Conservation (phyloP, 53 echinoderm and acorn worm species). For the Patiria pectinifera region DNA sequence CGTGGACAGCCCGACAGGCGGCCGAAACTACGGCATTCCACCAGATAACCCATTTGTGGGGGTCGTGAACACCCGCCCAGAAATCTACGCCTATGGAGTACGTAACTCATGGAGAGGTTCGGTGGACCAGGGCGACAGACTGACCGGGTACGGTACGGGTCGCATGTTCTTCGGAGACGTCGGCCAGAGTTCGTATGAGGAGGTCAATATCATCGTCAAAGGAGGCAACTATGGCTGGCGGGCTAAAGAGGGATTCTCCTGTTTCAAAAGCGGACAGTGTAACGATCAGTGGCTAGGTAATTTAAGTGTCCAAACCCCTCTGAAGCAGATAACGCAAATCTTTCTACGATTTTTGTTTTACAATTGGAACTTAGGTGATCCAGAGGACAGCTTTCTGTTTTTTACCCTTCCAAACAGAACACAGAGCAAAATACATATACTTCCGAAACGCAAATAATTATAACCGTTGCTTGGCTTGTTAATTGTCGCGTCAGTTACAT, state of each 20-base stretch:
- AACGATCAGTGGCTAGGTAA: conserved; percentile 63
- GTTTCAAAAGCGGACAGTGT: conserved; percentile 79
- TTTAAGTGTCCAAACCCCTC: not conserved
- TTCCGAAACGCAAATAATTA: no score
- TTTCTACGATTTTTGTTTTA: no score
- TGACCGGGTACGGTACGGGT: conserved; percentile 81
- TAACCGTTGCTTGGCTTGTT: no score
- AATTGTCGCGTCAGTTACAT: no score
- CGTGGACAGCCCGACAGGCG: conserved; percentile 69
- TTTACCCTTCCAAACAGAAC: no score
- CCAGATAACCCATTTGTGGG: conserved; percentile 85
- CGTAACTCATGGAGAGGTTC: conserved; percentile 94
- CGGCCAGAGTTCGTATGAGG: conserved; percentile 83
- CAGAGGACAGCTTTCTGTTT: not conserved
- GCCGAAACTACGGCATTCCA: conserved; percentile 75
- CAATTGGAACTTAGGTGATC: not conserved
- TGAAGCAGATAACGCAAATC: no score
- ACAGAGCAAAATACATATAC: no score
- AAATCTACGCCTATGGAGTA: conserved; percentile 89
- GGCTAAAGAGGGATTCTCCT: conserved; percentile 83
- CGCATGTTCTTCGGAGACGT: conserved; percentile 96
- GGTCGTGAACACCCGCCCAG: conserved; percentile 57
- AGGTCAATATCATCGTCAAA: conserved; percentile 89
- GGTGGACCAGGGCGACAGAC: conserved; percentile 78
- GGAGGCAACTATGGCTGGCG: conserved; percentile 98